Base-by-base conservation (phyloP, 2,888 invertebrate species). In the Nymphalis polychloros region DNA sequence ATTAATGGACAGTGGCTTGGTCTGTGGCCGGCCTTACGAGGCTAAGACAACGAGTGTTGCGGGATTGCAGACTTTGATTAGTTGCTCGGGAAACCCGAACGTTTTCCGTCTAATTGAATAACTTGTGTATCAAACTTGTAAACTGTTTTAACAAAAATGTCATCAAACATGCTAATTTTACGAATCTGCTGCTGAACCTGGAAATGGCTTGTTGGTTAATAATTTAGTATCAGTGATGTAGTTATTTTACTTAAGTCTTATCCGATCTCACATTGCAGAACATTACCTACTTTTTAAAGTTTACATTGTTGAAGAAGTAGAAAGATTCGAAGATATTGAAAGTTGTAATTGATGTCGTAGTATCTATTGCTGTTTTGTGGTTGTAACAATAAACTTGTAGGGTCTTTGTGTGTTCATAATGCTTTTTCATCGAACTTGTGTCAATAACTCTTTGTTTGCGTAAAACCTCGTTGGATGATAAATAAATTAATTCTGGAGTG, bases 1-100 rank as follows among this genome's bases (percentile, higher is more conserved):
- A 71, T 68, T 69, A 69, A 71, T 71, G 63, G 61, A 55, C 55
- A 61, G 63, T 35, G 68, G 71, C 57, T 57, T 41, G 59, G 63
- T 63, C 55, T 63, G 63, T 50, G 70, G 70, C 27, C 59, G 46
- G 55, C 35, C 67, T 67, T 23, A 59, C 35, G 41, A 67, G 61
- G 62, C 52, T 60, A 65, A 65, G 64, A 65, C 64, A 50, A 48
- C 55, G 60, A 60, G 46, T 57, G 35, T 23, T 27, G 23, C 27
- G 41, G 66, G 16, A 55, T 48, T 50, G 62, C 41, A 49, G 62
- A 53, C 67, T 62, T 57, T 62, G 62, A 67, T 67, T 62, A 62
- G 62, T 67, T 17, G 47, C 57, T 67, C n/a, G 55, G 61, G 60
- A 55, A 8, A 52, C 59, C 55, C 27, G 20, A 66, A 53, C 48